These are phyloP conservation scores for Enteromius mattozi DNA, from an alignment of 2,797 vertebrate species.

Conservation along the genomic window DNA sequence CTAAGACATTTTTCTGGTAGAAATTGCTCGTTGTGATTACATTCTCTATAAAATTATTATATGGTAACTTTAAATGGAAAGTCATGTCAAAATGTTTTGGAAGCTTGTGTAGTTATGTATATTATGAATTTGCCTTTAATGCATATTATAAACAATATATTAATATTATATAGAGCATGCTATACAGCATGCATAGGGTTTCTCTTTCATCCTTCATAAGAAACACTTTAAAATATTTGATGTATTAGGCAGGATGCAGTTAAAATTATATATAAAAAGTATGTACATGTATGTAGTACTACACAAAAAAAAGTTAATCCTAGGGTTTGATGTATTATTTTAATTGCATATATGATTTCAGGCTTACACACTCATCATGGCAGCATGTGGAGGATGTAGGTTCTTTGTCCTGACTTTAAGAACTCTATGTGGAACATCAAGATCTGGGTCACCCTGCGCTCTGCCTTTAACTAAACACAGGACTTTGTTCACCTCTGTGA, in stretches of 20 bases:
- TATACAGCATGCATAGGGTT: background rate
- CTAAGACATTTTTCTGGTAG: background rate
- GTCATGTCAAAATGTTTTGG: background rate
- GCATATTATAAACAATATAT: background rate
- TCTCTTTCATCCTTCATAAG: no score
- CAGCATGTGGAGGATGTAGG: constrained; percentile 22
- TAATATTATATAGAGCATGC: background rate
- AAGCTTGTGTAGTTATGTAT: background rate
- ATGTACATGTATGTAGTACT: no score
- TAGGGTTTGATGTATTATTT: background rate
- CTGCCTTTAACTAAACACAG: constrained; percentile 32
- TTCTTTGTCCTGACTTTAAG: constrained; percentile 21
- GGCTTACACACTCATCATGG: constrained; percentile 29
- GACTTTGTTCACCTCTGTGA: constrained; percentile 57
- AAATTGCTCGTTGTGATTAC: background rate
- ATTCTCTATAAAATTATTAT: background rate
- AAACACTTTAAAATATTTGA: no score
- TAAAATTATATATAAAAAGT: no score
- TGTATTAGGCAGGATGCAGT: no score
- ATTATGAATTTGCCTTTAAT: no score
- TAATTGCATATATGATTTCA: constrained; percentile 5
- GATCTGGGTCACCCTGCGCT: background rate
- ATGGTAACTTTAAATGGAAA: background rate
- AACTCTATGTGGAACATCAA: constrained; percentile 38
- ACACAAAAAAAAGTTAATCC: no score